Base-by-base conservation (phyloP, 2,113 vertebrate species). In the Daphoenositta chrysoptera region DNA sequence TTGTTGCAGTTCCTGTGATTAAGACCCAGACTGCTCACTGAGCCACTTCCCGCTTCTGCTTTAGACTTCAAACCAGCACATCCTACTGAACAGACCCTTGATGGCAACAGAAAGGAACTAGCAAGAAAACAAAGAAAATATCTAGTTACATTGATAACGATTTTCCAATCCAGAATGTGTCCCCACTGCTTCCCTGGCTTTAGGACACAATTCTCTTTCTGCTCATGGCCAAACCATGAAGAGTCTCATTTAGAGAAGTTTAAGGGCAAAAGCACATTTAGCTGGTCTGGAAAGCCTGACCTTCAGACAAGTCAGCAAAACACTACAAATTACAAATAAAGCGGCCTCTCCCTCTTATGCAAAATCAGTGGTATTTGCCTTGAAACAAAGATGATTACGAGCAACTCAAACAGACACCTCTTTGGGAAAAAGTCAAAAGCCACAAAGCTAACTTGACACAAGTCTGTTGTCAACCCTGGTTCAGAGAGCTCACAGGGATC, bases 81-180 rank as follows among this genome's bases (percentile, higher is more conserved):
- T 28, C 48, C 35, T 40, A 33, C 51, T 54, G 39, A 57, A 31
- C 37, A 79, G 13, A 58, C 20, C 50, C 45, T 12, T 20, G 35
- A 87, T 13, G 45, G 48, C 78, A 83, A 68, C 35, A 89, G 47
- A 65, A 57, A 28, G 33, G 42, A 91, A 48, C 14, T 10, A 50
- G 22, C 30, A 37, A 51, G 7, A 28, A 71, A 87, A 48, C 17
- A 53, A 71, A 51, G 40, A 42, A 88, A 90, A 57, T 6, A 68
- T 1, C 54, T 45, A 42, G 10, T 51, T 81, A 39, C 35, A 73
- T 4, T 30, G 18, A n/a, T n/a, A 81, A 58, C 0, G 0, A 13
- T 27, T 37, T 68, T 33, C 33, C 73, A 40, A 31, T 18, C 35
- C 72, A 65, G 30, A 56, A 42, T 5, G 21, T 6, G 40, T 21